phyloP scores from a whole-genome alignment of 2,113 vertebrate species.

The Tychaedon coryphoeus region DNA sequence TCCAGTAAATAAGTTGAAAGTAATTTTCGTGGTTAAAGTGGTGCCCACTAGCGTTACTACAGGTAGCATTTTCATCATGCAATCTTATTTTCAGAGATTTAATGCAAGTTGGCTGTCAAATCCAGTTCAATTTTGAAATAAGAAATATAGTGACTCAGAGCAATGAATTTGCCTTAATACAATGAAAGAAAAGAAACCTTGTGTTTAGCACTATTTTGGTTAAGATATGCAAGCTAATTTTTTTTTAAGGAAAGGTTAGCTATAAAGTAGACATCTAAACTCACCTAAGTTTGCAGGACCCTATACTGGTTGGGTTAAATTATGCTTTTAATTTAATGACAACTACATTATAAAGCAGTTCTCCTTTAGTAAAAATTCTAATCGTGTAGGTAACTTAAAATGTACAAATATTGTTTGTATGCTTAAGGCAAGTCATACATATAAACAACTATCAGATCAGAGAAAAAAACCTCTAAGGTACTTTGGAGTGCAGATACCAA shows the following conservation, averaged over 20 bases:
- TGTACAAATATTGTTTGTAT: background rate
- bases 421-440: background rate
- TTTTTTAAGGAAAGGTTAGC: background rate
- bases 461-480: background rate
- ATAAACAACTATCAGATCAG: background rate
- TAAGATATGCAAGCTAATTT: background rate
- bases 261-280: background rate
- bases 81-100: slow-evolving; percentile 30
- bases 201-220: background rate
- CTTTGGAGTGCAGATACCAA: background rate
- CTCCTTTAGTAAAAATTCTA: background rate
- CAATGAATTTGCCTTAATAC: background rate
- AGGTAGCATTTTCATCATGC: slow-evolving; percentile 13
- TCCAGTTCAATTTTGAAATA: background rate
- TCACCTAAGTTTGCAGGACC: background rate
- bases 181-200: background rate
- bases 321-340: background rate
- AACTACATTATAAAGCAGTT: background rate
- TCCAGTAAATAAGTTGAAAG: slow-evolving; percentile 18
- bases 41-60: background rate
- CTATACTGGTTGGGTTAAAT: background rate
- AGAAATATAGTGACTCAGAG: background rate
- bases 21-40: slow-evolving; percentile 7
- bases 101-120: slow-evolving; percentile 1
- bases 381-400: background rate